phyloP scores from a whole-genome alignment of 2,888 invertebrate species.

The Aelia acuminata region DNA sequence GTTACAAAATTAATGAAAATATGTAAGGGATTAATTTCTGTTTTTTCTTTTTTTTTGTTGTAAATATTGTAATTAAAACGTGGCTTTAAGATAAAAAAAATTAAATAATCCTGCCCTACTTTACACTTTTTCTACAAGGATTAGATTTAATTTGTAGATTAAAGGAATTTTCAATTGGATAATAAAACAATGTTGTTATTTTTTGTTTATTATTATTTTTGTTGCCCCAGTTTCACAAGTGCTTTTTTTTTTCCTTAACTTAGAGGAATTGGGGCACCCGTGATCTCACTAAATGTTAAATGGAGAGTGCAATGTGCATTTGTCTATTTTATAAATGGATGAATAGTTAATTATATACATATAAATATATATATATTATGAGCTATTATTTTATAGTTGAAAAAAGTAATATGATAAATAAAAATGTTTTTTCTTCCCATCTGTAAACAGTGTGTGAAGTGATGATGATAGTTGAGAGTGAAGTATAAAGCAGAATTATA shows the following conservation, averaged over 20 bases:
- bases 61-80: constrained; percentile 64
- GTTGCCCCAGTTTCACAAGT: constrained; percentile 59
- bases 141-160: constrained; percentile 64
- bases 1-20: constrained; percentile 54
- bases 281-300: constrained; percentile 64
- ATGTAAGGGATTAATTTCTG: constrained; percentile 44
- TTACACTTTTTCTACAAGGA: constrained; percentile 66
- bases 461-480: constrained; percentile 33
- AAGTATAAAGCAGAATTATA: constrained; percentile 43
- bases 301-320: constrained; percentile 64
- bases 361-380: constrained; percentile 58
- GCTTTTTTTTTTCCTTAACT: constrained; percentile 58
- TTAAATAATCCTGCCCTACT: constrained; percentile 66
- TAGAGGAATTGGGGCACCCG: constrained; percentile 58
- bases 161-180: constrained; percentile 58
- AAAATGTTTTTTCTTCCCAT: constrained; percentile 58
- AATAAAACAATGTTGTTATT: constrained; percentile 58
- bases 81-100: constrained; percentile 60
- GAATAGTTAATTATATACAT: constrained; percentile 62
- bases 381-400: constrained; percentile 60
- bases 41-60: constrained; percentile 59
- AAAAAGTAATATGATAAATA: constrained; percentile 54
- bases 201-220: constrained; percentile 51
- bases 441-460: constrained; percentile 56
- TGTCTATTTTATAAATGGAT: constrained; percentile 65